phyloP scores from a whole-genome alignment of 1,140 invertebrate genomes.

The Liolophura sinensis region DNA sequence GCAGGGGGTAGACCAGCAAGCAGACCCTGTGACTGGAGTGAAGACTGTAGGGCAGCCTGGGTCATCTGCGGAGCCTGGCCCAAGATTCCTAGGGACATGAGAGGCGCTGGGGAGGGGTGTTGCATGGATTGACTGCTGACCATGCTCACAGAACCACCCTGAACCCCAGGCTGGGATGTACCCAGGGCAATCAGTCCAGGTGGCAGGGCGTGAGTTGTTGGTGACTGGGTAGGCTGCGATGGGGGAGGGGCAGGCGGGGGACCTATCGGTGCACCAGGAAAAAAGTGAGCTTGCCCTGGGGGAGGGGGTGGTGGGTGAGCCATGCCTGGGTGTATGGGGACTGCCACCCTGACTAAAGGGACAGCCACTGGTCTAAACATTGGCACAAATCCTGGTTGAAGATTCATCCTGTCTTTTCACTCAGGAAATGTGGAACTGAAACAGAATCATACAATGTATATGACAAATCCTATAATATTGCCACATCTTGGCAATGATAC shows the following conservation, averaged over 20 bases:
- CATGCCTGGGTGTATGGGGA: constrained; percentile 24
- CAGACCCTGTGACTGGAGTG: constrained; percentile 10
- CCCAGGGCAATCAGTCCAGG: background rate
- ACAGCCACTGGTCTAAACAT: constrained; percentile 42
- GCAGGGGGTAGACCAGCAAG: background rate
- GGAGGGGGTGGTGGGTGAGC: constrained; percentile 21
- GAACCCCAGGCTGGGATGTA: too few relatives aligned
- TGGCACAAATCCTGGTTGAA: constrained; percentile 44
- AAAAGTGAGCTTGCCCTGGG: constrained; percentile 4
- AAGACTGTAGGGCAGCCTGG: constrained; percentile 5
- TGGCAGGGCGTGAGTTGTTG: background rate
- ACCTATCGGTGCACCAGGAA: constrained; percentile 13
- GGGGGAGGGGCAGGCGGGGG: constrained; percentile 13
- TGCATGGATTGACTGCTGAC: background rate
- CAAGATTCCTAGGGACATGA: constrained; percentile 9
- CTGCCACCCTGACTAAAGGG: constrained; percentile 47
- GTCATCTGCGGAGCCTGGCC: constrained; percentile 5
- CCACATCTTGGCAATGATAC: too few relatives aligned
- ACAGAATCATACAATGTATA: too few relatives aligned
- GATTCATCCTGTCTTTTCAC: constrained; percentile 26
- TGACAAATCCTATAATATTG: too few relatives aligned
- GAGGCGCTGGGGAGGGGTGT: background rate
- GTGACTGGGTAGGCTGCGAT: constrained; percentile 4
- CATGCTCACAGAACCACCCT: background rate
- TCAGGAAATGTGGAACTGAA: background rate